Conservation (phyloP, 1,140 invertebrate species). For the Listronotus bonariensis region DNA sequence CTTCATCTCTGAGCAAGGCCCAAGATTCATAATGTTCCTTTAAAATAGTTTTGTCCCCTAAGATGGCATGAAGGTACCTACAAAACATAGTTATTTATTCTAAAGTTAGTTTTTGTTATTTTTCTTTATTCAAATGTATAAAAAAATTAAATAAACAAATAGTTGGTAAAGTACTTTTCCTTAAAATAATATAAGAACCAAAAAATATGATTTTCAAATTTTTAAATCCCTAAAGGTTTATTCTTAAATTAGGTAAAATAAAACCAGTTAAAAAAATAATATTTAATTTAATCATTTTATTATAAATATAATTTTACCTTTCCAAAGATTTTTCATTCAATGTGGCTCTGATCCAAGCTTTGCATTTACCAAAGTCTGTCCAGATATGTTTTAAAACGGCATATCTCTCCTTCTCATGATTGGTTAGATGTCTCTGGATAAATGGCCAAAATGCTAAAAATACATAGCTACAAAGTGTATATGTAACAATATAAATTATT, state of each 20-base stretch:
- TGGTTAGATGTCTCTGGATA: constrained; percentile 73
- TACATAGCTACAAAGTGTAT: too few relatives aligned
- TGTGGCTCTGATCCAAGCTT: constrained; percentile 84
- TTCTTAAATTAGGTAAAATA: too few relatives aligned
- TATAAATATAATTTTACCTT: too few relatives aligned
- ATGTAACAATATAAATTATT: too few relatives aligned
- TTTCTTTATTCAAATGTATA: too few relatives aligned
- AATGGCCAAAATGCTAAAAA: constrained; percentile 66
- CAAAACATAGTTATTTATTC: constrained; percentile 29
- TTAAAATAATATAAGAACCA: too few relatives aligned
- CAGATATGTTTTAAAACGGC: constrained; percentile 77
- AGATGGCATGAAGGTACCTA: constrained; percentile 74
- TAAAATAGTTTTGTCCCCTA: constrained; percentile 67
- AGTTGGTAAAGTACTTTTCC: too few relatives aligned
- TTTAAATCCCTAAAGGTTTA: too few relatives aligned
- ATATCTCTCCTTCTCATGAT: constrained; percentile 86
- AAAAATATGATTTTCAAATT: too few relatives aligned
- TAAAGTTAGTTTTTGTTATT: too few relatives aligned
- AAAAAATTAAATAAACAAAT: too few relatives aligned
- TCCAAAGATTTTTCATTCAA: constrained; percentile 89
- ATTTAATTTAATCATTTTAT: background rate
- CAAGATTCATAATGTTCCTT: constrained; percentile 82
- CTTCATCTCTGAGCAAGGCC: constrained; percentile 78
- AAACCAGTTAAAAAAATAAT: background rate
- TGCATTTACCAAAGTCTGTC: constrained; percentile 79